Percentiles rank a stretch among this genome's conserved stretches.
phyloP scores from a whole-genome alignment of 2,113 vertebrate genomes.

The Cottus gobio region DNA sequence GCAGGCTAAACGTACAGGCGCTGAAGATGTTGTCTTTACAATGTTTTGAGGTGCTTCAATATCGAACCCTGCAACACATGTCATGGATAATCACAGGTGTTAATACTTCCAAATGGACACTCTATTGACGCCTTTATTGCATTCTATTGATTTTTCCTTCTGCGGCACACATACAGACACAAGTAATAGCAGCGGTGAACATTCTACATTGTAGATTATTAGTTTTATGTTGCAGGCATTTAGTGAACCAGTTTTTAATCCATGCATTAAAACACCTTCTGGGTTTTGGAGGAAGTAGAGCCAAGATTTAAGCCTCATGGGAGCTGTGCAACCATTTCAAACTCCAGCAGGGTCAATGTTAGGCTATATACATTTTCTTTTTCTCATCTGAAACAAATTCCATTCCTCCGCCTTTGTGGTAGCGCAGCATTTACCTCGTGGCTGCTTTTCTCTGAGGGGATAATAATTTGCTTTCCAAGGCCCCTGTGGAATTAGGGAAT shows the following conservation, averaged over 20 bases:
- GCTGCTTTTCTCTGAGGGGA: constrained; percentile 52
- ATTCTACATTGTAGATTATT: constrained; percentile 42
- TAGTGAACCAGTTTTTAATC: not conserved
- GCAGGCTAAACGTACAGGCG: constrained; percentile 6
- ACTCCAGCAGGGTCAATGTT: constrained; percentile 28
- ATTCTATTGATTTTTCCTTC: constrained; percentile 62
- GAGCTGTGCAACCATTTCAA: constrained; percentile 4
- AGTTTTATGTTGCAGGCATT: constrained; percentile 25
- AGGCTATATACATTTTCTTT: constrained; percentile 36
- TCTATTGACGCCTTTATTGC: constrained; percentile 64
- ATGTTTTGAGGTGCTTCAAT: not conserved
- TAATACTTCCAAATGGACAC: constrained; percentile 41
- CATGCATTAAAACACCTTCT: constrained; percentile 5
- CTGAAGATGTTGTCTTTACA: constrained; percentile 18
- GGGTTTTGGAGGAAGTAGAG: constrained; percentile 5
- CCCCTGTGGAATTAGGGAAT: constrained; percentile 65
- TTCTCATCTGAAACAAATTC: constrained; percentile 50
- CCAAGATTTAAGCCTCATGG: constrained; percentile 14
- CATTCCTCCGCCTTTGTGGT: constrained; percentile 38
- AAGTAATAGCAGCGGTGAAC: constrained; percentile 43
- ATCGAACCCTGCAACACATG: constrained; percentile 21
- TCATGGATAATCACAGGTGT: constrained; percentile 25
- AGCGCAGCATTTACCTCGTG: constrained; percentile 35
- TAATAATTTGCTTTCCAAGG: constrained; percentile 67
- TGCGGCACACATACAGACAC: constrained; percentile 35